Conservation (phyloP, 1,140 invertebrate species). For the Lepidurus couesii region DNA sequence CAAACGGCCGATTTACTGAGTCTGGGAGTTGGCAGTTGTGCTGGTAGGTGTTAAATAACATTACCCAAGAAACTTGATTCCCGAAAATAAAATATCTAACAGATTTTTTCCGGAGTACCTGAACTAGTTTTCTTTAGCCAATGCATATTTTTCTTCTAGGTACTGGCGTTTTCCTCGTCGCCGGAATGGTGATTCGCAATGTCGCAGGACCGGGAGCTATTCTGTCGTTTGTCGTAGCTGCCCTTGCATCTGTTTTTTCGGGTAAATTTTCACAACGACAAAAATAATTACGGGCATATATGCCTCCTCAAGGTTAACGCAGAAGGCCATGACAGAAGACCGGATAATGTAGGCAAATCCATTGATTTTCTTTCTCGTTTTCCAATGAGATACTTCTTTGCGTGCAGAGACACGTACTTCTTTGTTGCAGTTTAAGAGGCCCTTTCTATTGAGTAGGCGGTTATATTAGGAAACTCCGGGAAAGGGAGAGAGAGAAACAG, state of each 20-base stretch:
- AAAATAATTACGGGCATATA: not conserved
- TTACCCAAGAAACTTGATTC: too few species aligned
- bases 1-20: constrained; percentile 4
- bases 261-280: constrained; percentile 52
- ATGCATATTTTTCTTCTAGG: constrained; percentile 53
- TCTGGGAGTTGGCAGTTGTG: constrained; percentile 13
- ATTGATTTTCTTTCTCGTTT: not conserved
- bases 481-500: not conserved
- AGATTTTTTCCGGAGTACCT: not conserved
- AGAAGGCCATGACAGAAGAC: not conserved
- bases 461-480: not conserved
- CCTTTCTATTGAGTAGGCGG: too few species aligned
- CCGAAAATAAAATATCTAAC: not conserved
- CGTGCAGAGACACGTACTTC: not conserved
- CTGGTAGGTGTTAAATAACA: not conserved
- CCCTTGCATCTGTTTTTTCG: constrained; percentile 78
- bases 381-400: not conserved
- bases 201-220: constrained; percentile 79
- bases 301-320: not conserved
- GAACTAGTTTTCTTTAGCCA: not conserved
- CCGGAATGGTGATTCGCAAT: constrained; percentile 81
- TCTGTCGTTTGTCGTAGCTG: constrained; percentile 80
- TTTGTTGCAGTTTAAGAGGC: too few species aligned
- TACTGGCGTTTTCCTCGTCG: constrained; percentile 84
- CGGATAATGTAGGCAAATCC: not conserved